phyloP scores from a whole-genome alignment of 1,140 invertebrate genomes.

The Penaeus indicus region DNA sequence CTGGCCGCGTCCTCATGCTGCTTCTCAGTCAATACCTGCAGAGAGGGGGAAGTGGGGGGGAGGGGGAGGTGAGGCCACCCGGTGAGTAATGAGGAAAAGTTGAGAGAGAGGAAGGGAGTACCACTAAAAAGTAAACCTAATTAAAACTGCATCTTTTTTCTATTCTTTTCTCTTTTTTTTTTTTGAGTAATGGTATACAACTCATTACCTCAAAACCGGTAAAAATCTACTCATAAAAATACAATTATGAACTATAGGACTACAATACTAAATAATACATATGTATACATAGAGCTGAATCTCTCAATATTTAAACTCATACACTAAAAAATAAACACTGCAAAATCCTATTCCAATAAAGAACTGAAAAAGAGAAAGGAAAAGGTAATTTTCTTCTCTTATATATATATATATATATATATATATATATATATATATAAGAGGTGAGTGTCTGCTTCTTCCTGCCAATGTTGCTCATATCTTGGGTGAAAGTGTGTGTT shows the following conservation, averaged over 20 bases:
- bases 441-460: background rate
- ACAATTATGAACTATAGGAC: no score
- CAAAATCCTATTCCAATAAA: no score
- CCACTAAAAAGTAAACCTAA: background rate
- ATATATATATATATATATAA: background rate
- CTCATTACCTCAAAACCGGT: background rate
- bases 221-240: background rate
- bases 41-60: background rate
- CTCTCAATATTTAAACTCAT: background rate
- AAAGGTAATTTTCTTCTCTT: background rate
- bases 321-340: no score
- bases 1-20: slow-evolving; percentile 87
- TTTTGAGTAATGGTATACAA: background rate
- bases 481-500: no score
- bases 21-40: slow-evolving; percentile 90
- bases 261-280: no score
- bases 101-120: background rate
- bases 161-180: background rate
- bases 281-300: no score
- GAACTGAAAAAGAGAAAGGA: background rate
- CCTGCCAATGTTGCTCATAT: no score
- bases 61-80: background rate
- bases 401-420: background rate
- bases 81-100: background rate
- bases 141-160: background rate